These are phyloP conservation scores for Gadopsis marmoratus DNA, from an alignment of 2,797 vertebrate genomes.

Conservation along the genomic window DNA sequence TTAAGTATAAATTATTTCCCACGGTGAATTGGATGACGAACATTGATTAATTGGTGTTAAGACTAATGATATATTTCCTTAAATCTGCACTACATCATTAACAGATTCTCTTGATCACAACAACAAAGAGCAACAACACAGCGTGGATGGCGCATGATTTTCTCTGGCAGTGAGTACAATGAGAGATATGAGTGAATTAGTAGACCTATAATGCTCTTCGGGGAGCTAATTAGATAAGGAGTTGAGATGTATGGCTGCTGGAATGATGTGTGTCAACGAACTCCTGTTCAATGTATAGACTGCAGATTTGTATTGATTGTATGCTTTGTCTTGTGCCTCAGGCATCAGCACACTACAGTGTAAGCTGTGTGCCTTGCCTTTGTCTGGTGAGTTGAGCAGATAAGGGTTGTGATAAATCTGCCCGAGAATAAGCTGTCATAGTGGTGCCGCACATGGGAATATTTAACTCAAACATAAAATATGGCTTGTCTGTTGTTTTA, in stretches of 20 bases:
- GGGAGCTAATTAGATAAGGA: conserved; percentile 81
- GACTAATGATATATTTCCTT: conserved; percentile 69
- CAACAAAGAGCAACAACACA: conserved; percentile 56
- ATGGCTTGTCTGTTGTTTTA: conserved; percentile 84
- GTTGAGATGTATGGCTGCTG: conserved; percentile 72
- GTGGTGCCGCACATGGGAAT: conserved; percentile 82
- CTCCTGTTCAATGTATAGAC: conserved; percentile 82
- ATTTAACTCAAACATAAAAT: conserved; percentile 87
- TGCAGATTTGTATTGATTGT: conserved; percentile 84
- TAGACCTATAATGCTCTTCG: conserved; percentile 64
- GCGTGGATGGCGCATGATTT: conserved; percentile 31
- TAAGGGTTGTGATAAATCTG: conserved; percentile 86
- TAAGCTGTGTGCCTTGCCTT: conserved; percentile 68
- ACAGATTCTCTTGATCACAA: conserved; percentile 56
- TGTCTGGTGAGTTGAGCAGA: conserved; percentile 79
- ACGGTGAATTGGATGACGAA: conserved; percentile 45
- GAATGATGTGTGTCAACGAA: conserved; percentile 76
- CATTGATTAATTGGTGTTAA: conserved; percentile 65
- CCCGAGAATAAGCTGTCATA: conserved; percentile 83
- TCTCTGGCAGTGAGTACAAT: conserved; percentile 45
- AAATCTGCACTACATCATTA: conserved; percentile 64
- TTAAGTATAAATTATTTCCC: conserved; percentile 45
- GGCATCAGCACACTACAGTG: conserved; percentile 67
- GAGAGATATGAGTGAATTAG: conserved; percentile 64
- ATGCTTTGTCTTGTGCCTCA: conserved; percentile 76